Evolutionary conservation across 1,140 invertebrate species (phyloP).

Genomic region (Zaprionus nigranus): DNA sequence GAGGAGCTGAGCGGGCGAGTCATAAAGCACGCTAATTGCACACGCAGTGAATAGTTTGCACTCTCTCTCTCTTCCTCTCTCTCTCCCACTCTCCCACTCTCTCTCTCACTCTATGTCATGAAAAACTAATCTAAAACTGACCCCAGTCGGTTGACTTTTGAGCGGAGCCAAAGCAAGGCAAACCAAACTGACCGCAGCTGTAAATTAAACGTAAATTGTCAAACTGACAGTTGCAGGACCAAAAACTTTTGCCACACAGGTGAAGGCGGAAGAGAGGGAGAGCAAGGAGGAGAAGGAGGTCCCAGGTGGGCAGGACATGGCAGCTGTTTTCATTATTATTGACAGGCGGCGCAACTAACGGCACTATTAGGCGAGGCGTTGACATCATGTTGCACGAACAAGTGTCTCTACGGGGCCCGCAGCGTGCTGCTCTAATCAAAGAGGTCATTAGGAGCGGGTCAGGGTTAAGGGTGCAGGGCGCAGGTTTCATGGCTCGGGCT

Average conservation of each 20-base stretch:
- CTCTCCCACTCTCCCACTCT: too few relatives aligned
- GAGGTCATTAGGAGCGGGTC: conserved; percentile 73
- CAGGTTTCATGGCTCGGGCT: neutral
- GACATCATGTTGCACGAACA: conserved; percentile 62
- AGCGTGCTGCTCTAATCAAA: conserved; percentile 55
- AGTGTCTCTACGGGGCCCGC: conserved; percentile 54
- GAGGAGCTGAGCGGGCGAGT: conserved; percentile 59
- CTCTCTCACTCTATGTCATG: conserved; percentile 26
- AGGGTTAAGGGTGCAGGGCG: conserved; percentile 5
- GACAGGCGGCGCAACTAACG: conserved; percentile 67
- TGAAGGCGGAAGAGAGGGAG: conserved; percentile 15
- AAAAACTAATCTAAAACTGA: conserved; percentile 80
- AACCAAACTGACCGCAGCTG: conserved; percentile 65
- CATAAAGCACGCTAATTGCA: conserved; percentile 80
- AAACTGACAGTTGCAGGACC: conserved; percentile 65
- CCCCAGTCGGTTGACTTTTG: conserved; percentile 63
- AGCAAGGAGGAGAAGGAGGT: neutral
- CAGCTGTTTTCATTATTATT: conserved; percentile 80
- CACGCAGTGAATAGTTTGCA: conserved; percentile 46
- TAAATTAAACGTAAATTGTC: conserved; percentile 72
- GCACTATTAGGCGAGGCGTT: conserved; percentile 76
- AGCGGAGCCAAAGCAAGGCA: conserved; percentile 29
- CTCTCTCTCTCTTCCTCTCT: neutral
- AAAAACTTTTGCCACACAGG: conserved; percentile 54
- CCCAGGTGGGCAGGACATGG: conserved; percentile 39